Percentiles rank a stretch among this genome's conserved stretches.
Evolutionary conservation across 53 echinoderm and acorn worm genomes (phyloP).

Genomic region (Actinopyga echinites): DNA sequence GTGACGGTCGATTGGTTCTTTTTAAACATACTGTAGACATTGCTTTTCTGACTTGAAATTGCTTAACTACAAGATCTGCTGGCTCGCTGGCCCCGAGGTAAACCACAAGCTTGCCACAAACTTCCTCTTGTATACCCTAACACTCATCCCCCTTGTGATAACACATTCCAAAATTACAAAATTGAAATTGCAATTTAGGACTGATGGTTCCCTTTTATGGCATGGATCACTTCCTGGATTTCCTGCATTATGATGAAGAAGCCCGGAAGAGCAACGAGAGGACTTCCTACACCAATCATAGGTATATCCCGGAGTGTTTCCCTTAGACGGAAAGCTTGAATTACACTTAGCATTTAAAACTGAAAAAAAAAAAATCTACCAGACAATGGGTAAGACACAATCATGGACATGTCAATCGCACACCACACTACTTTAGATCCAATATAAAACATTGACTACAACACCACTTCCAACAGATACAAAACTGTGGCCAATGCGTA

Average conservation of each 20-base stretch:
- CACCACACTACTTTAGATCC: too few relatives aligned
- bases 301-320: slow-evolving; percentile 23
- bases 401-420: too few relatives aligned
- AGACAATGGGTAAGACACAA: too few relatives aligned
- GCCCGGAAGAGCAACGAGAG: slow-evolving; percentile 33
- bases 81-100: neutral
- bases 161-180: slow-evolving; percentile 10
- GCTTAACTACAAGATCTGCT: too few relatives aligned
- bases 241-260: slow-evolving; percentile 25
- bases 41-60: too few relatives aligned
- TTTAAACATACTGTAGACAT: too few relatives aligned
- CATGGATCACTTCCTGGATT: slow-evolving; percentile 17
- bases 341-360: neutral
- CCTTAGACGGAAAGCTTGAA: slow-evolving; percentile 13
- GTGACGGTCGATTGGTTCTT: too few relatives aligned
- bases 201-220: slow-evolving; percentile 6
- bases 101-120: slow-evolving; percentile 10
- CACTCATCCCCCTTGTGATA: too few relatives aligned
- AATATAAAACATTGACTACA: too few relatives aligned
- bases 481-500: too few relatives aligned
- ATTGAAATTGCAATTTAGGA: slow-evolving; percentile 25
- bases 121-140: neutral
- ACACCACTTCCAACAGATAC: too few relatives aligned
- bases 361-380: too few relatives aligned
- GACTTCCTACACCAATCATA: slow-evolving; percentile 32